phyloP scores from a whole-genome alignment of 53 echinoderm and acorn worm genomes.

The Antedon mediterranea region DNA sequence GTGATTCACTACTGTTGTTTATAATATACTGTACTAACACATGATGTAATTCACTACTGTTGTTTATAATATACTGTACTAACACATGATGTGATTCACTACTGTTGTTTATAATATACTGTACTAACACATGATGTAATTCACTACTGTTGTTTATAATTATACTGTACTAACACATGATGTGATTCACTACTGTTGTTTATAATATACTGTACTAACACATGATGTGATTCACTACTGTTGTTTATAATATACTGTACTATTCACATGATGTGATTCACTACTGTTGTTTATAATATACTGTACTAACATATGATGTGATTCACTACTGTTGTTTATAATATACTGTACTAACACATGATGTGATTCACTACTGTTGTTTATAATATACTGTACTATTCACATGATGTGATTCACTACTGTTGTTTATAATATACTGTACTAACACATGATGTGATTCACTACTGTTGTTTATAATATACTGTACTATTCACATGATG shows the following conservation, averaged over 20 bases:
- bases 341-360: conserved; percentile 36
- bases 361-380: conserved; percentile 80
- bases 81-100: conserved; percentile 85
- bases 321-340: conserved; percentile 43
- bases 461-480: neutral
- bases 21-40: conserved; percentile 21
- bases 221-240: conserved; percentile 86
- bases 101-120: neutral
- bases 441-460: conserved; percentile 82
- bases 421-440: neutral
- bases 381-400: conserved; percentile 8
- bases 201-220: conserved; percentile 18
- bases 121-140: conserved; percentile 65
- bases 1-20: conserved; percentile 65
- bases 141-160: conserved; percentile 27
- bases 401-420: conserved; percentile 86
- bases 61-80: neutral
- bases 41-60: conserved; percentile 88
- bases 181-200: conserved; percentile 74
- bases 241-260: neutral
- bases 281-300: neutral
- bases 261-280: conserved; percentile 84
- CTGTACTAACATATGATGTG: conserved; percentile 55
- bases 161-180: conserved; percentile 39
- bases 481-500: conserved; percentile 51